These are phyloP conservation scores for Lepeophtheirus nordmannii DNA, from an alignment of 2,888 invertebrate genomes.

Conservation along the genomic window DNA sequence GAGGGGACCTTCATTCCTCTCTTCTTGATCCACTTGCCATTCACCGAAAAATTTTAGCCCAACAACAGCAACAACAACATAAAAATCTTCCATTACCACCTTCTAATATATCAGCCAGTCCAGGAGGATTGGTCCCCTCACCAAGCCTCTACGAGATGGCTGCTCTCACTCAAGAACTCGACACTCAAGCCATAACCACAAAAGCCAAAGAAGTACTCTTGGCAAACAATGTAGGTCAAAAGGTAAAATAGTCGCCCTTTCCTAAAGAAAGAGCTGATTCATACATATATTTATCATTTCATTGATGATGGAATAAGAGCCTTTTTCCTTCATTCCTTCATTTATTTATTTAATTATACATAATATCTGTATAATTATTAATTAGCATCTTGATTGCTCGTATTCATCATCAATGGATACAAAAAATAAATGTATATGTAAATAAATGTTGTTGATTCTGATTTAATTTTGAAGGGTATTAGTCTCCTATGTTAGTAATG, in stretches of 20 bases:
- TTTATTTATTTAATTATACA: too few species aligned
- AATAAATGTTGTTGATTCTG: too few species aligned
- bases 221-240: slow-evolving; percentile 94
- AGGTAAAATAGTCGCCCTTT: slow-evolving; percentile 40
- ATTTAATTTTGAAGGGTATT: too few species aligned
- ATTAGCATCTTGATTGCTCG: too few species aligned
- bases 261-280: background rate
- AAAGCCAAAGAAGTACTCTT: slow-evolving; percentile 90
- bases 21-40: slow-evolving; percentile 11
- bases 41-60: slow-evolving; percentile 9
- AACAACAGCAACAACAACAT: background rate
- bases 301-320: too few species aligned
- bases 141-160: slow-evolving; percentile 89
- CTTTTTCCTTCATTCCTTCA: too few species aligned
- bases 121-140: slow-evolving; percentile 38
- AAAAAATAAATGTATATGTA: too few species aligned
- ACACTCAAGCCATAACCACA: slow-evolving; percentile 88
- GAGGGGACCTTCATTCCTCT: background rate
- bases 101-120: slow-evolving; percentile 26
- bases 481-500: too few species aligned
- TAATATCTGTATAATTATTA: too few species aligned
- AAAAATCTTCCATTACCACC: background rate
- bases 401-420: too few species aligned
- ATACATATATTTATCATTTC: background rate
- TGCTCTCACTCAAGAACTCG: slow-evolving; percentile 83